Evolutionary conservation across 2,888 invertebrate species (phyloP).

Genomic region (Empis stercorea): DNA sequence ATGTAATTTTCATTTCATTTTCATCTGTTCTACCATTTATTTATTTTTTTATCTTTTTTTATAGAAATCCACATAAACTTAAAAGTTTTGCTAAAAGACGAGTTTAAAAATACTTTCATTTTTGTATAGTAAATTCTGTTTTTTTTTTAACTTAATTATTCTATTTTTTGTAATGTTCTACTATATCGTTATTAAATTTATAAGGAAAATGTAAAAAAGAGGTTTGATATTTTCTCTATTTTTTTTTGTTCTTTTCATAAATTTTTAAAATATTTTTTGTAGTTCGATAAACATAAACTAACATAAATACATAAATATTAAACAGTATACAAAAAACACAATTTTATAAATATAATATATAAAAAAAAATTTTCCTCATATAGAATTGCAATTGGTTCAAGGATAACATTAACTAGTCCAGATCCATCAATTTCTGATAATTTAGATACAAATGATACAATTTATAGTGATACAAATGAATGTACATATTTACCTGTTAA

Average conservation of each 20-base stretch:
- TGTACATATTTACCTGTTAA: constrained; percentile 33
- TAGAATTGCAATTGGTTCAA: constrained; percentile 35
- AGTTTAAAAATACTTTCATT: background rate
- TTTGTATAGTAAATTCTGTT: no score
- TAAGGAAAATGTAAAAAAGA: background rate
- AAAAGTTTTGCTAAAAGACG: constrained; percentile 1
- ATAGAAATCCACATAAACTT: constrained; percentile 30
- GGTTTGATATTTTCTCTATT: no score
- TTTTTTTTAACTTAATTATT: no score
- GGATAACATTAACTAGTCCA: constrained; percentile 42
- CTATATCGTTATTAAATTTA: no score
- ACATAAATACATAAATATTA: background rate
- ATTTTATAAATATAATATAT: background rate
- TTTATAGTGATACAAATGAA: constrained; percentile 29
- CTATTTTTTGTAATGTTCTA: background rate
- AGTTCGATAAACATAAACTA: background rate
- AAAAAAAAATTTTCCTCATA: constrained; percentile 13
- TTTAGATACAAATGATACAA: constrained; percentile 21
- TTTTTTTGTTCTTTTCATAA: background rate
- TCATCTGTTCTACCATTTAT: background rate
- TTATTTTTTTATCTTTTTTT: background rate
- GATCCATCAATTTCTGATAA: constrained; percentile 36
- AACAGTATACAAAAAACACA: constrained; percentile 4
- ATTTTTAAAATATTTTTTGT: background rate
- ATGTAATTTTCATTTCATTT: background rate